These are phyloP conservation scores for Notamacropus eugenii DNA, from an alignment of 2,797 vertebrate species.

Conservation along the genomic window DNA sequence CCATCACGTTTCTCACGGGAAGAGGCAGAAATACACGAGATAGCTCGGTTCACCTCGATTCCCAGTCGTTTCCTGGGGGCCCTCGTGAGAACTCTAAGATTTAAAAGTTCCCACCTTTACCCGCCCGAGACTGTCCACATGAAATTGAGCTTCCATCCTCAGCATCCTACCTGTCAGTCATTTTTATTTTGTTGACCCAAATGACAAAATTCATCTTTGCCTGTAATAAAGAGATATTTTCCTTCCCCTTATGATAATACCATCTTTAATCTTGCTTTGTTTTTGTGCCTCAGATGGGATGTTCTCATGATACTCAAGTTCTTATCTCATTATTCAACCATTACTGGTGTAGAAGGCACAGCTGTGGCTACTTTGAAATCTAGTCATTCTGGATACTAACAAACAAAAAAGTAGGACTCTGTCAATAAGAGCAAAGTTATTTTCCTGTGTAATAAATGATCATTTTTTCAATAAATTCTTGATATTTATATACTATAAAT, in stretches of 20 bases:
- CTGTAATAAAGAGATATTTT: conserved; percentile 53
- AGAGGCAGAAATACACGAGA: too few species aligned
- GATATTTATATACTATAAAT: conserved; percentile 52
- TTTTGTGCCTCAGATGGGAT: conserved; percentile 41
- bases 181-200: conserved; percentile 52
- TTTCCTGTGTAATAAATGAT: neutral
- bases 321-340: conserved; percentile 51
- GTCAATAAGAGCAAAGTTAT: neutral
- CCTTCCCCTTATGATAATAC: conserved; percentile 54
- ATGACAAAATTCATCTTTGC: conserved; percentile 58
- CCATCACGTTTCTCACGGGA: too few species aligned
- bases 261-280: conserved; percentile 55
- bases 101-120: too few species aligned
- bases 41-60: too few species aligned
- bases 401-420: conserved; percentile 42
- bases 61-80: too few species aligned
- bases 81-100: too few species aligned
- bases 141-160: too few species aligned
- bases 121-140: too few species aligned
- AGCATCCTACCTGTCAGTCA: neutral
- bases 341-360: conserved; percentile 37
- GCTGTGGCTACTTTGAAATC: conserved; percentile 44
- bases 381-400: conserved; percentile 50
- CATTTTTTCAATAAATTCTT: conserved; percentile 42
- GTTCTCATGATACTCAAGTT: neutral